A percentile compares a stretch with the other conserved stretches of the same genome.
These are phyloP conservation scores for Turritopsis rubra DNA, from an alignment of 30 jellyfish, hydroid and myxozoan genomes.

Conservation along the genomic window DNA sequence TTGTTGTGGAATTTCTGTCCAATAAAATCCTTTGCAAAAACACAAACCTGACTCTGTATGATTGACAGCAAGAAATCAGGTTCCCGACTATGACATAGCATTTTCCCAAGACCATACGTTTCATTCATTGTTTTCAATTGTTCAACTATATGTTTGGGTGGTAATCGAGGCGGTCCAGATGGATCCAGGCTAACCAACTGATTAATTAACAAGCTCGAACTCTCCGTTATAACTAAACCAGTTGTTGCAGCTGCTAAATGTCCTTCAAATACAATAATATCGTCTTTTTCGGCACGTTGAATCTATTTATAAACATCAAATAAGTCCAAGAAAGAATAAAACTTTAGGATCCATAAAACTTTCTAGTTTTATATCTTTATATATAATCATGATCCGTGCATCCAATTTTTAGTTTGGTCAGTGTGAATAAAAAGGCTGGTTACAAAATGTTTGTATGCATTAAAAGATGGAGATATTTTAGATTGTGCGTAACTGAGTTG, in stretches of 20 bases:
- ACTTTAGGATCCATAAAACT: too few relatives aligned
- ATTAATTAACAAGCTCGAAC: conserved; percentile 70
- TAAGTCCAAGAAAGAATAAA: not conserved
- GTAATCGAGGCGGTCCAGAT: conserved; percentile 79
- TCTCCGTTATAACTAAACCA: conserved; percentile 64
- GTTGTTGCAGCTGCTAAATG: conserved; percentile 95
- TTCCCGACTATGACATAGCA: conserved; percentile 78
- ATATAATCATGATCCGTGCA: too few relatives aligned
- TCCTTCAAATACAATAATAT: conserved; percentile 74
- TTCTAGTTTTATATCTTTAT: too few relatives aligned
- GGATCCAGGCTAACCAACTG: conserved; percentile 86
- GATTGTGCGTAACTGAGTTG: too few relatives aligned
- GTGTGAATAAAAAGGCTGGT: too few relatives aligned
- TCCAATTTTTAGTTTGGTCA: too few relatives aligned
- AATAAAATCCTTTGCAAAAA: too few relatives aligned
- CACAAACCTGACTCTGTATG: conserved; percentile 43
- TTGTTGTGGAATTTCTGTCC: too few relatives aligned
- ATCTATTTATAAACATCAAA: conserved; percentile 22
- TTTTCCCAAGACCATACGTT: conserved; percentile 68
- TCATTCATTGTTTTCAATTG: conserved; percentile 58
- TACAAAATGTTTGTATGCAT: too few relatives aligned
- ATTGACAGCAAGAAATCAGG: conserved; percentile 75
- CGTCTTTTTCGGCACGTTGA: conserved; percentile 83
- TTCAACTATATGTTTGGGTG: conserved; percentile 63
- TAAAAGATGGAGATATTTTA: too few relatives aligned